phyloP scores from a whole-genome alignment of 2,888 invertebrate genomes.

The Ametastegia equiseti region DNA sequence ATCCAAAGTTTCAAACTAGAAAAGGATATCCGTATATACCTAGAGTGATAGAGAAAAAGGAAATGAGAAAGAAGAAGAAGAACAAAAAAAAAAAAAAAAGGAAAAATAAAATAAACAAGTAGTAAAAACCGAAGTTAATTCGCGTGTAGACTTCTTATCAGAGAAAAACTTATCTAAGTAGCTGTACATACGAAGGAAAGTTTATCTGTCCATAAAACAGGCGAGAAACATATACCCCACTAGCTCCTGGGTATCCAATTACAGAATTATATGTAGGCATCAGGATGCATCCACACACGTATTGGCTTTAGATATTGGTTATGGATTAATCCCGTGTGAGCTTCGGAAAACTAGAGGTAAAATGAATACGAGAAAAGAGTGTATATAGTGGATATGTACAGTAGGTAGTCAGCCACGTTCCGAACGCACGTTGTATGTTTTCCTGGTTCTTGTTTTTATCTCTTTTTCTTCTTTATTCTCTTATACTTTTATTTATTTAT shows the following conservation, averaged over 20 bases:
- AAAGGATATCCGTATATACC: background rate
- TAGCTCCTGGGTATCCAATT: background rate
- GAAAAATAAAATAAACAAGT: no score
- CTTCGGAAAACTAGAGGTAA: background rate
- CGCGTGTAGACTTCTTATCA: slow-evolving; percentile 8
- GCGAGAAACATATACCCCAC: background rate
- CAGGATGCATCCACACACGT: background rate
- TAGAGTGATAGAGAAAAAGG: background rate
- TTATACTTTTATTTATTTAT: background rate
- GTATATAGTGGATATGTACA: no score
- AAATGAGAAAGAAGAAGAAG: no score
- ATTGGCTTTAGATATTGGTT: slow-evolving; percentile 6
- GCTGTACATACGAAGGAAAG: background rate
- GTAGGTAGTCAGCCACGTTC: no score
- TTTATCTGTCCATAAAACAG: background rate
- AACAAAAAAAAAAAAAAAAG: no score
- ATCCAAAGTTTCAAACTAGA: background rate
- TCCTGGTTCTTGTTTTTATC: no score
- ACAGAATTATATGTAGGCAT: background rate
- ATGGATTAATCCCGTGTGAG: slow-evolving; percentile 4
- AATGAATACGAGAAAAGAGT: background rate
- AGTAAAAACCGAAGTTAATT: slow-evolving; percentile 34
- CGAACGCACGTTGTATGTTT: no score
- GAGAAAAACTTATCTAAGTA: background rate
- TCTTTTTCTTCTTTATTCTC: no score